Percentiles rank a stretch among this genome's conserved stretches.
Evolutionary conservation across 2,797 vertebrate genomes (phyloP).

Genomic region (Argya squamiceps): DNA sequence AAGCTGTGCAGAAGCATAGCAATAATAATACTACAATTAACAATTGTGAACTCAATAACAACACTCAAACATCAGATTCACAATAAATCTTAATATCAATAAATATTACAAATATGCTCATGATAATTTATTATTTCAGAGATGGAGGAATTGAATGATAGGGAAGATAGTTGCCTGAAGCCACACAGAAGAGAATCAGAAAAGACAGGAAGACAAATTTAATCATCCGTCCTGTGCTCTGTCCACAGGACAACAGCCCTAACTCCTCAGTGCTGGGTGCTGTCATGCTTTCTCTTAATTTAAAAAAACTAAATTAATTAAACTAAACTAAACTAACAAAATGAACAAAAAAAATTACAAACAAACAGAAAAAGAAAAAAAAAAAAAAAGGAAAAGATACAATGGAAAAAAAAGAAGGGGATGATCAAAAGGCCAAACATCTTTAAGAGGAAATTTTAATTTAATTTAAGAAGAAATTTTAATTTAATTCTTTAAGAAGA

Average conservation of each 20-base stretch:
- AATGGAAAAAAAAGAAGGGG: fast-evolving
- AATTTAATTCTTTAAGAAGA: background rate
- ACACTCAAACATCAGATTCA: background rate
- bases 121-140: background rate
- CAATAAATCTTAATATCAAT: background rate
- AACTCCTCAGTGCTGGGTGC: background rate
- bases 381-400: fast-evolving
- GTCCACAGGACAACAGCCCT: background rate
- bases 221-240: constrained; percentile 20
- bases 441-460: background rate
- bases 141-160: background rate
- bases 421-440: background rate
- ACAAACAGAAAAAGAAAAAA: background rate
- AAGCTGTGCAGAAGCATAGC: background rate
- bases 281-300: background rate
- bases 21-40: background rate
- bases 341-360: background rate
- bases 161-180: background rate
- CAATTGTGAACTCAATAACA: background rate
- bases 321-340: fast-evolving
- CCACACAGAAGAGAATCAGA: background rate
- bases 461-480: background rate
- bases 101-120: background rate
- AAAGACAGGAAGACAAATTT: background rate
- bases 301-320: background rate